Conservation (phyloP, 2,113 vertebrate genomes). For the Hemichromis elongatus region DNA sequence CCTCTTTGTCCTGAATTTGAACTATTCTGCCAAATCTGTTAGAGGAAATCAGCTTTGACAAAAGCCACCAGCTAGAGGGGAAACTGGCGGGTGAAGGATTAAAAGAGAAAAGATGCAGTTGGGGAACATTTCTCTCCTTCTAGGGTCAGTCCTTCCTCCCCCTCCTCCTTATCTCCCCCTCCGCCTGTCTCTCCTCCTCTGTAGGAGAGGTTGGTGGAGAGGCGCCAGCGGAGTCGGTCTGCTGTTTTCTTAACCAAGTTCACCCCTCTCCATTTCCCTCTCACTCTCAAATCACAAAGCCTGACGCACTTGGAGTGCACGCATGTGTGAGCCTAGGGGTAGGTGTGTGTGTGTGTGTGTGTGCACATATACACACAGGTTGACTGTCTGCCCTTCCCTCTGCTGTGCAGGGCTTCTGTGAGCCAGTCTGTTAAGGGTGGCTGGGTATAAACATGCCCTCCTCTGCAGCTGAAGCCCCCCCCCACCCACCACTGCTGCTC, state of each 20-base stretch:
- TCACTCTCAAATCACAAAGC: constrained; percentile 39
- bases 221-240: constrained; percentile 54
- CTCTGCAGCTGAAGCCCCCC: neutral
- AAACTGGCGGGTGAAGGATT: constrained; percentile 11
- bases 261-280: constrained; percentile 58
- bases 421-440: constrained; percentile 37
- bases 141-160: constrained; percentile 47
- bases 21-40: constrained; percentile 6
- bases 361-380: neutral
- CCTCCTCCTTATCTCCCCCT: constrained; percentile 15
- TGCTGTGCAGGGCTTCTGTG: constrained; percentile 21
- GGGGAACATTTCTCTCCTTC: constrained; percentile 57
- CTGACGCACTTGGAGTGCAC: constrained; percentile 22
- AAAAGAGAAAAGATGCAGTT: constrained; percentile 7
- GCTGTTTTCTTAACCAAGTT: constrained; percentile 73
- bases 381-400: constrained; percentile 1
- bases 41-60: constrained; percentile 5
- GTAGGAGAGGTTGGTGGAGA: constrained; percentile 43
- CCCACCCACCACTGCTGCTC: constrained; percentile 13
- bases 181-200: constrained; percentile 24
- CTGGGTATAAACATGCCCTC: constrained; percentile 42
- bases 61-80: constrained; percentile 21
- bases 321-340: constrained; percentile 4
- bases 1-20: constrained; percentile 10
- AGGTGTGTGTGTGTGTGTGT: neutral